Base-by-base conservation (phyloP, 2,888 invertebrate species). In the Sphinx pinastri region DNA sequence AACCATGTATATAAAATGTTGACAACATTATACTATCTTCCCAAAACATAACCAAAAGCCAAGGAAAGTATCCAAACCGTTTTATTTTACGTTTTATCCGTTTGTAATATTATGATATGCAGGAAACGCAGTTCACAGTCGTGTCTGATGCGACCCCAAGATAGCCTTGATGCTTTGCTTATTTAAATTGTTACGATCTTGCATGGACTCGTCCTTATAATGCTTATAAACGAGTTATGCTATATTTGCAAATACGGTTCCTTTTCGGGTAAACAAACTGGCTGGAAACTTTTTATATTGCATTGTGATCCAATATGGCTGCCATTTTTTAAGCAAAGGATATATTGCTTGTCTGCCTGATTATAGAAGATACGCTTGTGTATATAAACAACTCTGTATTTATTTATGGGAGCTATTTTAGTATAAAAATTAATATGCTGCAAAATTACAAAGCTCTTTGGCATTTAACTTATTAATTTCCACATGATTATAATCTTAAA, bases 151-250 rank as follows among this genome's bases (percentile, higher is more conserved):
- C 63, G 63, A 63, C 63, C 49, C 63, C 49, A 63, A 19, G 58
- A 63, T 49, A 55, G 57, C 67, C 67, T 55, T 57, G 57, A 68
- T 57, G 47, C 57, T 45, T 68, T 16, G 63, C 54, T 55, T 57
- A 16, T n/a, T n/a, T 16, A 10, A 10, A 60, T 11, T 60, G 60
- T 47, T 60, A 47, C 38, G 60, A 45, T 60, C 45, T 47, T n/a
- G 25, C 19, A 16, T 55, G 47, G 49, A 47, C 49, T 63, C 49
- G 63, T 63, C 47, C 60, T 57, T 47, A 63, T 47, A 60, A 60
- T 16, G 16, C 19, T 47, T 63, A 49, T 63, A 49, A 63, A 63
- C 60, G 16, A 11, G 47, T 63, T 47, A 16, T 54, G 5, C 63
- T 63, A 49, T 25, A 63, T 63, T 63, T 63, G 60, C 45, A 60